These are phyloP conservation scores for Mugil cephalus DNA, from an alignment of 2,113 vertebrate species.

Conservation along the genomic window DNA sequence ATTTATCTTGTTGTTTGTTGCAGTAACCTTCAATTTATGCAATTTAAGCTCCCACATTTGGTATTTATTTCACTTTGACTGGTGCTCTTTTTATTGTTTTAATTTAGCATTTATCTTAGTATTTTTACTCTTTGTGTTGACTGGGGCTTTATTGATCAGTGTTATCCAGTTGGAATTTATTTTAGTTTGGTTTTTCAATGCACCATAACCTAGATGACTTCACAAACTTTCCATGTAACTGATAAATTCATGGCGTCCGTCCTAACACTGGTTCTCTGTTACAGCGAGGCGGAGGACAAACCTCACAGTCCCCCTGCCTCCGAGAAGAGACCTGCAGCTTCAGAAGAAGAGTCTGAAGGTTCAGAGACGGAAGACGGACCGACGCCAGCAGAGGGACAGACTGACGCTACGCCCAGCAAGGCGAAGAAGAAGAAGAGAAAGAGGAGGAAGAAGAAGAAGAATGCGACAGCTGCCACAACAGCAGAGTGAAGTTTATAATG, in stretches of 20 bases:
- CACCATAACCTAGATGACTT: no score
- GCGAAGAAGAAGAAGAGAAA: slow-evolving; percentile 61
- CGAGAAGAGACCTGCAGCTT: slow-evolving; percentile 41
- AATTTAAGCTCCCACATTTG: no score
- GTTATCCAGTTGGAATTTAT: no score
- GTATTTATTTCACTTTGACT: no score
- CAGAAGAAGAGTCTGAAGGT: slow-evolving; percentile 30
- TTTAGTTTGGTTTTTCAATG: no score
- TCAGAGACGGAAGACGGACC: slow-evolving; percentile 43
- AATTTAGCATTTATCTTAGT: no score
- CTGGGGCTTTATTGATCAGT: no score
- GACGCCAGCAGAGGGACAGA: slow-evolving; percentile 11
- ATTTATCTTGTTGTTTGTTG: no score
- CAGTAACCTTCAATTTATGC: no score
- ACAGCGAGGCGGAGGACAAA: slow-evolving; percentile 29
- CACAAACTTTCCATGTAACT: background rate
- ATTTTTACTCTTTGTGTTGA: no score
- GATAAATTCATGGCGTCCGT: background rate
- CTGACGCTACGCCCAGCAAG: slow-evolving; percentile 3
- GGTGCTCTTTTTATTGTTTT: no score
- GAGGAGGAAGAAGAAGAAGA: slow-evolving; percentile 58
- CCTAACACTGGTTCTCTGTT: background rate
- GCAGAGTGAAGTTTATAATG: slow-evolving; percentile 21
- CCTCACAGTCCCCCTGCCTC: background rate
- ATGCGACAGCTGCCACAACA: slow-evolving; percentile 7